Evolutionary conservation across 2,797 vertebrate genomes (phyloP).

Genomic region (Arctocebus calabarensis): DNA sequence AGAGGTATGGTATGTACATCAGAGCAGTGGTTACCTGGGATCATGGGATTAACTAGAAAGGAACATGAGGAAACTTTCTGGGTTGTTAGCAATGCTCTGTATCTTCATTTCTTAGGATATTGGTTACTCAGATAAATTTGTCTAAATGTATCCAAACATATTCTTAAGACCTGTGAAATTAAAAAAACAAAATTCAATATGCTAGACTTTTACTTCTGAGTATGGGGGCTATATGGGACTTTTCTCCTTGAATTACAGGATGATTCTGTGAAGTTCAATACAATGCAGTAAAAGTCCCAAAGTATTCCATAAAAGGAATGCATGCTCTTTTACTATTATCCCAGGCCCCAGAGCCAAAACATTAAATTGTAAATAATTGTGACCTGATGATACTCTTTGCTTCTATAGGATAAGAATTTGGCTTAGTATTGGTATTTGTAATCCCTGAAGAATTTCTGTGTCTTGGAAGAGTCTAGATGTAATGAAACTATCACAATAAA

Average conservation of each 20-base stretch:
- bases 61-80: not conserved
- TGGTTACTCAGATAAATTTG: not conserved
- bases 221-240: not conserved
- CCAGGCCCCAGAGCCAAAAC: not conserved
- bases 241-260: not conserved
- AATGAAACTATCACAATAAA: slow-evolving; percentile 51
- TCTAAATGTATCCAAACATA: slow-evolving; percentile 11
- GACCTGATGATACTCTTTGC: not conserved
- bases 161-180: slow-evolving; percentile 1
- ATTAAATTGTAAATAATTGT: not conserved
- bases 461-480: not conserved
- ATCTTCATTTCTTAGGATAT: not conserved
- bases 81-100: not conserved
- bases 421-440: not conserved
- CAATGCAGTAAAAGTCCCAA: not conserved
- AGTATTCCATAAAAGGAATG: not conserved
- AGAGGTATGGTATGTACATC: not conserved
- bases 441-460: slow-evolving; percentile 52
- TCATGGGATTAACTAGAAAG: not conserved
- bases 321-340: not conserved
- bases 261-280: not conserved
- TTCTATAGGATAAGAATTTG: slow-evolving; percentile 55
- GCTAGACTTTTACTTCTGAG: not conserved
- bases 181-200: not conserved
- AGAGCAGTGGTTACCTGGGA: not conserved